These are phyloP conservation scores for Tragulus kanchil DNA, from an alignment of 2,113 vertebrate genomes.

Conservation along the genomic window DNA sequence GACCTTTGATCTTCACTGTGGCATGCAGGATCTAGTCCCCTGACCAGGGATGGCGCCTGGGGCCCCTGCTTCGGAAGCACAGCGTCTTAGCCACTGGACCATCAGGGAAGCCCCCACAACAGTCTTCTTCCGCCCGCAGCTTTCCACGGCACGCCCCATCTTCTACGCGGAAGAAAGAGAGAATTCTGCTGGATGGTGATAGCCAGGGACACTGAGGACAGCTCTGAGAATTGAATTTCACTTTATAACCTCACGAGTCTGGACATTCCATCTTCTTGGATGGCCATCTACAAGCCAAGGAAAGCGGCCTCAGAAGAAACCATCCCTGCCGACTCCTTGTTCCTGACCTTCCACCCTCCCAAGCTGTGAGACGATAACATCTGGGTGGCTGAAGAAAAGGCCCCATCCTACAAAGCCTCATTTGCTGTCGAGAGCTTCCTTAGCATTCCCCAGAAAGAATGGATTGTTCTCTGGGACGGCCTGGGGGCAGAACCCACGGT, in stretches of 20 bases:
- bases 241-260: not conserved
- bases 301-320: not conserved
- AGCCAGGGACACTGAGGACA: not conserved
- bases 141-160: not conserved
- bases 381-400: not conserved
- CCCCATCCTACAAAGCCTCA: no score
- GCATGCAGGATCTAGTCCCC: not conserved
- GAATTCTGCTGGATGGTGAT: not conserved
- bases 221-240: not conserved
- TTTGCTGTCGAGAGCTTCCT: no score
- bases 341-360: not conserved
- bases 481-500: not conserved
- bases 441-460: slow-evolving; percentile 59
- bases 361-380: not conserved
- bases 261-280: not conserved
- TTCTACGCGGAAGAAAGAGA: fast-evolving
- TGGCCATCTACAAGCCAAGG: not conserved
- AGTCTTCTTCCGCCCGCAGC: not conserved
- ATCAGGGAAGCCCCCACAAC: not conserved
- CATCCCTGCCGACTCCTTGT: not conserved
- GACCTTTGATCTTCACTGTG: not conserved
- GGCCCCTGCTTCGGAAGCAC: not conserved
- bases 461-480: not conserved
- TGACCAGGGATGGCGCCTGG: not conserved
- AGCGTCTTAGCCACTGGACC: not conserved